Percentiles rank a stretch among this genome's conserved stretches.
Conservation (phyloP, 2,797 vertebrate species). For the Xerus rutilus region DNA sequence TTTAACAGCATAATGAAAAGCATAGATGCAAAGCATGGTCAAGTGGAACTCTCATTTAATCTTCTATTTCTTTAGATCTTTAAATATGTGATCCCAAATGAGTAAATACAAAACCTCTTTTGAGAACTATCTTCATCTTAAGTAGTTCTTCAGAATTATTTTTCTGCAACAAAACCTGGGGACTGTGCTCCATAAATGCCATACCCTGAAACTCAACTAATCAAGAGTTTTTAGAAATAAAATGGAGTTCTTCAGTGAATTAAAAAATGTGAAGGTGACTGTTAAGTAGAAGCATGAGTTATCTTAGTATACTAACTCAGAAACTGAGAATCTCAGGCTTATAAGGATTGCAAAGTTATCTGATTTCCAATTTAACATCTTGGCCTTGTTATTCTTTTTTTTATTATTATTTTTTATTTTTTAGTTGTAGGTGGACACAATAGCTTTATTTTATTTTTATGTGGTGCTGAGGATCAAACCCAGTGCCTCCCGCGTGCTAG, state of each 20-base stretch:
- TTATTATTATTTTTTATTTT: no score
- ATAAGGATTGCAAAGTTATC: neutral
- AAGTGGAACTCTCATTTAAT: constrained; percentile 24
- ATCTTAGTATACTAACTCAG: neutral
- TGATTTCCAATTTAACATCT: neutral
- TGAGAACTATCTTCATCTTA: constrained; percentile 26
- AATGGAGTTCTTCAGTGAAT: neutral
- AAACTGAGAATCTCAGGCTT: neutral
- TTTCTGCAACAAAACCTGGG: neutral
- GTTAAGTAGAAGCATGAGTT: neutral
- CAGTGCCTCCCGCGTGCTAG: no score
- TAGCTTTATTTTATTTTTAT: no score
- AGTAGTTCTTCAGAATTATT: constrained; percentile 40
- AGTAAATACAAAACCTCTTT: neutral
- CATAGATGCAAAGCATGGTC: neutral
- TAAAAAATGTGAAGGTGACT: neutral
- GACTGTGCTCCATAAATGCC: neutral
- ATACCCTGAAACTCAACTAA: neutral
- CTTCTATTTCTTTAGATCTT: constrained; percentile 1
- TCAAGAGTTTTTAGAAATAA: constrained; percentile 38
- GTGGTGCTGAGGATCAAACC: no score
- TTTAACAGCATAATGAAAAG: constrained; percentile 52
- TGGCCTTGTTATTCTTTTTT: no score
- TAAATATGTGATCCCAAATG: constrained; percentile 2
- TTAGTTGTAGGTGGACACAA: no score